Evolutionary conservation across 2,797 vertebrate species (phyloP), one percentile per base, ranked within the genome.

Genomic region (Forpus xanthops): DNA sequence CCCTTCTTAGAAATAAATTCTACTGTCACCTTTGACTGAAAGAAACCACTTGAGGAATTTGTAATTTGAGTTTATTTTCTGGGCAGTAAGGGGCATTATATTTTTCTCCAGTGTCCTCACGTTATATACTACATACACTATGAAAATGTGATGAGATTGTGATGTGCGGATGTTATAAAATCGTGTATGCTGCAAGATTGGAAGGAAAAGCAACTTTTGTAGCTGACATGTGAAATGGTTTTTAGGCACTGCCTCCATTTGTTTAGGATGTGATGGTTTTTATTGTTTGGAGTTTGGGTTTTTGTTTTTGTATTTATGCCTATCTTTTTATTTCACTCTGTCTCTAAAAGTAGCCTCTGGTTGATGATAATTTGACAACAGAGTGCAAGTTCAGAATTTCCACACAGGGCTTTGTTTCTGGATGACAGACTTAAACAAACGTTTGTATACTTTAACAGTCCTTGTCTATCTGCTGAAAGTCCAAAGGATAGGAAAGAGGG

Each of bases 151-250:
- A 5, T 66, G 35, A 39, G 6, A 5, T 58, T 82, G 20, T 66
- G 31, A 8, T 1, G 1, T 42, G 18, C 28, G 50, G 12, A 6
- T 65, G 3, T 45, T 84, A 27, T 2, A 72, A 87, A 88, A 86
- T 58, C 0, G 0, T n/a, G 10, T 31, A 33, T 79, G 9, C 20
- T 86, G 44, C 31, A 70, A 35, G 39, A 31, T 0, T 71, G 62
- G 23, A 49, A 4, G 19, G n/a, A 84, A 65, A 60, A 68, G 12
- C 15, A 53, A 41, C 18, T 55, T 37, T 17, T 74, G 15, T 27
- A 31, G 55, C 50, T 76, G 30, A 28, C 5, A 5, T 39, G 7
- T 27, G 47, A 74, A 81, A 50, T 61, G 14, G 3, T 56, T 88
- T 61, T 67, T 56, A 82, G 53, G 3, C 1, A 1, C 28, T 39